Percentiles rank a stretch among this genome's conserved stretches.
These are phyloP conservation scores for Erinaceus europaeus DNA, from an alignment of 2,113 vertebrate species.

Conservation along the genomic window DNA sequence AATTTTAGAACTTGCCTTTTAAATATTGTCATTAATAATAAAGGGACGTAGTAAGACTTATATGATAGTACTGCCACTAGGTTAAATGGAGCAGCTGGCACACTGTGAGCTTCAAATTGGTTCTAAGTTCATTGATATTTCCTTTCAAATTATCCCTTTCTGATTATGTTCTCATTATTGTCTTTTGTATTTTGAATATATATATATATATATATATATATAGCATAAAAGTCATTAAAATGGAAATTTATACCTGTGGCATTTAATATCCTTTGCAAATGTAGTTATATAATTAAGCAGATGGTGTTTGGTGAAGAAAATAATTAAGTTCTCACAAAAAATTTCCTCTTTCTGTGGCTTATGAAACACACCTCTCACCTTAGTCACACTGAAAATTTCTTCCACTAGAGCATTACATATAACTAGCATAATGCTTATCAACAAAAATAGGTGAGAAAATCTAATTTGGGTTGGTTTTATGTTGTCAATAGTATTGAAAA, in stretches of 20 bases:
- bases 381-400: neutral
- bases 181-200: neutral
- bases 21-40: no score
- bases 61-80: neutral
- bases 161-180: neutral
- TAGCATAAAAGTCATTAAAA: neutral
- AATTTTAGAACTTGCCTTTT: no score
- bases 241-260: fast-evolving
- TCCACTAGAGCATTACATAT: neutral
- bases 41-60: no score
- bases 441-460: neutral
- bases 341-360: neutral
- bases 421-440: neutral
- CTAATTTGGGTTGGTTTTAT: neutral
- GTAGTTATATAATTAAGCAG: neutral
- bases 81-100: neutral
- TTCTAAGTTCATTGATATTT: neutral
- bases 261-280: neutral
- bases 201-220: neutral
- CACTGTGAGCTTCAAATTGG: no score
- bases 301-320: neutral
- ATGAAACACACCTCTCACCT: neutral
- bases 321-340: fast-evolving
- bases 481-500: neutral
- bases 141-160: neutral